Conservation (phyloP, 2,113 vertebrate genomes). For the Ptilonorhynchus violaceus region DNA sequence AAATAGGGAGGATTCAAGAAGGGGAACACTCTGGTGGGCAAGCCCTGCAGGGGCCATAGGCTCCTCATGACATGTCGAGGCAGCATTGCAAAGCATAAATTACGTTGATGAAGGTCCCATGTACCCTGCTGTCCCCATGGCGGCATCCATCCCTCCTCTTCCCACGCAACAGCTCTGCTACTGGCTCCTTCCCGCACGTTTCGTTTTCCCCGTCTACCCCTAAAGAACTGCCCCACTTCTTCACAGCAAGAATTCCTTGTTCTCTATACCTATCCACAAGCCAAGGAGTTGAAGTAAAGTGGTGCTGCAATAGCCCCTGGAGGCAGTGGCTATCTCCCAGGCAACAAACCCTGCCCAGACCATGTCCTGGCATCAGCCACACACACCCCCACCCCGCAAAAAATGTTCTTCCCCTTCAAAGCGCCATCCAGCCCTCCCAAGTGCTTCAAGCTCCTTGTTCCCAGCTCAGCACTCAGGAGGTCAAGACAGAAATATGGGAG, state of each 20-base stretch:
- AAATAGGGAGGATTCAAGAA: neutral
- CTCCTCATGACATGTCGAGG: neutral
- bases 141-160: neutral
- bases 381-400: neutral
- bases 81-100: neutral
- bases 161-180: neutral
- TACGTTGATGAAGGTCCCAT: neutral
- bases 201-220: neutral
- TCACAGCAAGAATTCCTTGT: accelerated
- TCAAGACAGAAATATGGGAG: constrained; percentile 1
- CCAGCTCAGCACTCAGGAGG: neutral
- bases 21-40: neutral
- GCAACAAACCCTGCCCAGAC: neutral
- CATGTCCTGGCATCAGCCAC: neutral
- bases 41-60: neutral
- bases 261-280: neutral
- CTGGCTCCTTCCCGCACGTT: accelerated
- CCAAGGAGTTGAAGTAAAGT: neutral
- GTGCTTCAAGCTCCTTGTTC: neutral
- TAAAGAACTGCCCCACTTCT: neutral
- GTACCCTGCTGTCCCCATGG: neutral
- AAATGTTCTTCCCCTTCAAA: neutral
- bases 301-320: neutral
- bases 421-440: neutral
- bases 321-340: neutral